A percentile compares a stretch with the other conserved stretches of the same genome.
These are phyloP conservation scores for Diorhabda carinulata DNA, from an alignment of 1,140 invertebrate genomes.

Conservation along the genomic window DNA sequence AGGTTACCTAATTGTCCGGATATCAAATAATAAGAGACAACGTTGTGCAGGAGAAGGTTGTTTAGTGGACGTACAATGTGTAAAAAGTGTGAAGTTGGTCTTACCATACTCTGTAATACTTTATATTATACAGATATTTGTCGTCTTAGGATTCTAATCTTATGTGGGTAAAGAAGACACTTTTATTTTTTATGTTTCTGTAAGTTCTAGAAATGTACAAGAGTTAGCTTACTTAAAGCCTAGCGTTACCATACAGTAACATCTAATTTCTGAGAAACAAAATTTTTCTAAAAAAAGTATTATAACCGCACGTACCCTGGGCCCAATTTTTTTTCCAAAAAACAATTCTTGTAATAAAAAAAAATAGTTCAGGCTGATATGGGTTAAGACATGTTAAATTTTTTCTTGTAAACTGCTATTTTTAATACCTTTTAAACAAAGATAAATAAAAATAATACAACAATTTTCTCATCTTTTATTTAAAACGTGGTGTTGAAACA, in stretches of 20 bases:
- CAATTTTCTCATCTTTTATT: no score
- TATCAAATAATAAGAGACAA: neutral
- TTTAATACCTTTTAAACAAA: no score
- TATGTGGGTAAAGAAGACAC: neutral
- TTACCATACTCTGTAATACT: slow-evolving; percentile 6
- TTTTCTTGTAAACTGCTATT: no score
- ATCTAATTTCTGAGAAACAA: neutral
- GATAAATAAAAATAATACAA: no score
- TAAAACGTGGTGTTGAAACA: no score
- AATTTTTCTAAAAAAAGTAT: no score
- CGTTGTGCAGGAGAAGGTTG: slow-evolving; percentile 22
- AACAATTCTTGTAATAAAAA: no score
- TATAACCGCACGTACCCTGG: no score
- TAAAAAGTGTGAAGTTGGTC: no score
- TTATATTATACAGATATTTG: slow-evolving; percentile 3
- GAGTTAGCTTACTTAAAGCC: neutral
- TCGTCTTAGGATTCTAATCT: neutral
- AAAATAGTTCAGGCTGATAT: no score
- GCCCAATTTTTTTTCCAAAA: no score
- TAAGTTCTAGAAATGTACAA: slow-evolving; percentile 1
- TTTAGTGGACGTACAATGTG: slow-evolving; percentile 24
- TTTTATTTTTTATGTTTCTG: slow-evolving; percentile 19
- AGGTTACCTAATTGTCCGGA: slow-evolving; percentile 11
- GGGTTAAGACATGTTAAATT: no score
- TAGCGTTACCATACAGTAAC: neutral